A percentile compares a stretch with the other conserved stretches of the same genome.
phyloP scores from a whole-genome alignment of 2,888 invertebrate species.

The Drosophila pseudotalamancana region DNA sequence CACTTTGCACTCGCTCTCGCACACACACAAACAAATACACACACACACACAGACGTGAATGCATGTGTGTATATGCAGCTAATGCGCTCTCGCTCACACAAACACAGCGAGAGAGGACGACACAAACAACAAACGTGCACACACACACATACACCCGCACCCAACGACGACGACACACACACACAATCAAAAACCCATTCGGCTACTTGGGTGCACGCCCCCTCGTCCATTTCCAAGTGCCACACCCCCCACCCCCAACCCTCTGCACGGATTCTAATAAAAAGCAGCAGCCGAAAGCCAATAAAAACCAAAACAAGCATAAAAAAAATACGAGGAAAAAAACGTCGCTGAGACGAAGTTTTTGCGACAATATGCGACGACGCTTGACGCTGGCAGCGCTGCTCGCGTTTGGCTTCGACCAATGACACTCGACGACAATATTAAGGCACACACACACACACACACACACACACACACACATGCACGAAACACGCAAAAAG shows the following conservation, averaged over 20 bases:
- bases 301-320: constrained; percentile 13
- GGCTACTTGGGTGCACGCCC: constrained; percentile 62
- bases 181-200: constrained; percentile 73
- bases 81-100: constrained; percentile 36
- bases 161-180: constrained; percentile 50
- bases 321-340: constrained; percentile 19
- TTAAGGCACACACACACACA: constrained; percentile 64
- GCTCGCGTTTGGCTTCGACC: constrained; percentile 73
- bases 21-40: constrained; percentile 25
- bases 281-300: constrained; percentile 36
- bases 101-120: constrained; percentile 22
- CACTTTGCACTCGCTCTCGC: constrained; percentile 73
- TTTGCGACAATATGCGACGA: constrained; percentile 67
- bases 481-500: constrained; percentile 53
- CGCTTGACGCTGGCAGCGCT: constrained; percentile 45
- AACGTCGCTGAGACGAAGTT: constrained; percentile 46
- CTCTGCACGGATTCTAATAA: constrained; percentile 60
- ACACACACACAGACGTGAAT: constrained; percentile 7
- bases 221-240: constrained; percentile 13
- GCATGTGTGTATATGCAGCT: constrained; percentile 15
- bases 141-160: constrained; percentile 31
- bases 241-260: constrained; percentile 6
- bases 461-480: constrained; percentile 15
- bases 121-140: constrained; percentile 22
- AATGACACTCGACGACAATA: constrained; percentile 84